Percentiles rank a stretch among this genome's conserved stretches.
Evolutionary conservation across 2,797 vertebrate genomes (phyloP).

Genomic region (Rhinella marina): DNA sequence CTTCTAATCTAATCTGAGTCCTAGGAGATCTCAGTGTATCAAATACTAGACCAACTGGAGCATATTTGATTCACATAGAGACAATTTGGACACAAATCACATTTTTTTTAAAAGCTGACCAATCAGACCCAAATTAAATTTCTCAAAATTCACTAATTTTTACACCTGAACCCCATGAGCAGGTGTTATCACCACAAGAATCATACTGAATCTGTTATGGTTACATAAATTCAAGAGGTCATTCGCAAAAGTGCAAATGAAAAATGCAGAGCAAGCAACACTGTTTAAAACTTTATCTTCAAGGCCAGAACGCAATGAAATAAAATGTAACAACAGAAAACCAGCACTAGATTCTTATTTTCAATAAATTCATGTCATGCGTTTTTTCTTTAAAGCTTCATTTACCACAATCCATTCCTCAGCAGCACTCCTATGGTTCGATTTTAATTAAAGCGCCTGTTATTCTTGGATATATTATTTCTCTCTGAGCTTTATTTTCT

Average conservation of each 20-base stretch:
- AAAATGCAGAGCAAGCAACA: background rate
- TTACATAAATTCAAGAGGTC: background rate
- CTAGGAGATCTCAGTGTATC: too few species aligned
- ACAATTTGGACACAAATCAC: too few species aligned
- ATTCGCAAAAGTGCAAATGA: background rate
- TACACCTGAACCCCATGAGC: background rate
- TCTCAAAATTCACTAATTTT: background rate
- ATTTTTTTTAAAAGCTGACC: too few species aligned
- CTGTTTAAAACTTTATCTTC: conserved; percentile 14
- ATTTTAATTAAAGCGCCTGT: conserved; percentile 55
- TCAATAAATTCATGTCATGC: conserved; percentile 32
- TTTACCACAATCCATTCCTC: conserved; percentile 44
- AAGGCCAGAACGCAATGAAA: background rate
- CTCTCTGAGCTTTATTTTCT: conserved; percentile 42
- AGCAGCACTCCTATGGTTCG: conserved; percentile 34
- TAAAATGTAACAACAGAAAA: conserved; percentile 25
- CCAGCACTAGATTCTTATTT: background rate
- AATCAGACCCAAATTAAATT: too few species aligned
- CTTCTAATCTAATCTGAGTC: too few species aligned
- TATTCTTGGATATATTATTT: conserved; percentile 46
- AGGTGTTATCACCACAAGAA: background rate
- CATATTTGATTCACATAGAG: too few species aligned
- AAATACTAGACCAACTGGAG: too few species aligned
- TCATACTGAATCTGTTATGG: background rate
- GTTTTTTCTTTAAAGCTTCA: conserved; percentile 40